Base-by-base conservation (phyloP, 2,888 invertebrate genomes). In the Dusona sp. region DNA sequence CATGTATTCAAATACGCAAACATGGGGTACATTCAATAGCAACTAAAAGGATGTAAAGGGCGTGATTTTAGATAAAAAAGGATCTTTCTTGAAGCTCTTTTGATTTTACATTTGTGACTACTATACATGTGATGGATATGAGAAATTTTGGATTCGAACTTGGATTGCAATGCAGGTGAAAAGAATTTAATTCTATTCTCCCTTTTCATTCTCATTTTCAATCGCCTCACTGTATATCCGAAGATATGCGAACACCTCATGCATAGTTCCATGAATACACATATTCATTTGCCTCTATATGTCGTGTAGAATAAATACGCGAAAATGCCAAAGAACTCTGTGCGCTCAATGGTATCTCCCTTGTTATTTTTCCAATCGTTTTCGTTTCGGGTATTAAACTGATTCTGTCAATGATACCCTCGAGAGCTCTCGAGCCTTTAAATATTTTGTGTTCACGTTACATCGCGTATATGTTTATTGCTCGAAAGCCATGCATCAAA, bases 171-270 rank as follows among this genome's bases (percentile, higher is more conserved):
- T 70, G 72, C 70, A 83, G 72, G 73, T 79, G 79, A 80, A 79
- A 36, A 79, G 86, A 77, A 72, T 68, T 65, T 83, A 79, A 48
- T 79, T 83, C 38, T 54, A 22, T 42, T 78, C 38, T 51, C 65
- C 48, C 67, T 82, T 82, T 54, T 84, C 51, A 81, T 84, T 84
- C 81, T 87, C 79, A 64, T 78, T 42, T 68, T 79, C 82, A 75
- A 83, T 85, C 81, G 77, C 81, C 61, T 68, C 57, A 19, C 6
- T 51, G 45, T 22, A 48, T 11, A 19, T 42, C 8, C 36, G 73
- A 36, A 29, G 29, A 25, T 33, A 22, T 51, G 16, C 19, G 42
- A 75, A 16, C 64, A 13, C 0, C 25, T n/a, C 36, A 19, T 48
- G 29, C 45, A 29, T 45, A 22, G 22, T 38, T 25, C 19, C 11